Percentiles rank a stretch among this genome's conserved stretches.
Conservation (phyloP, 2,797 vertebrate genomes). For the Phyllotis vaccarum region DNA sequence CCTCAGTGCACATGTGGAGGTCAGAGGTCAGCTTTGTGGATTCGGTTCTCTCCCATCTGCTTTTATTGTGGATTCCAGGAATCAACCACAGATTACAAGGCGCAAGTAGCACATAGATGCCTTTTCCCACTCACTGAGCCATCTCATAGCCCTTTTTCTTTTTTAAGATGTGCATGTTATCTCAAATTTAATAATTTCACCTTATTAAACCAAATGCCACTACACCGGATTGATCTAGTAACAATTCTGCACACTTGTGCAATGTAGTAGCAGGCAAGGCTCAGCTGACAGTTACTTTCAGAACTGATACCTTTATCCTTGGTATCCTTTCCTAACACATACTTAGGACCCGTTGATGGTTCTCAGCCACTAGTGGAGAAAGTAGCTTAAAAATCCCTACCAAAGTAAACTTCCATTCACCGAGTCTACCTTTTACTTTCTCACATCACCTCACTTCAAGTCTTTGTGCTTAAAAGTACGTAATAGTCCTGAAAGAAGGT, state of each 20-base stretch:
- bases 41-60: not conserved
- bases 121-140: not conserved
- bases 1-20: not conserved
- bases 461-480: slow-evolving; percentile 50
- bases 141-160: too few species aligned
- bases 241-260: not conserved
- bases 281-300: not conserved
- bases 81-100: not conserved
- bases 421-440: slow-evolving; percentile 62
- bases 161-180: not conserved
- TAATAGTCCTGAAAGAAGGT: slow-evolving; percentile 56
- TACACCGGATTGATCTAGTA: slow-evolving; percentile 4
- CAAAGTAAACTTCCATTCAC: slow-evolving; percentile 57
- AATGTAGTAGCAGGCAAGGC: slow-evolving; percentile 14
- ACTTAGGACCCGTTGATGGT: not conserved
- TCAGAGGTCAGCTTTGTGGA: not conserved
- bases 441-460: slow-evolving; percentile 36
- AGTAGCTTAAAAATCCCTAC: slow-evolving; percentile 55
- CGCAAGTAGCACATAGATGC: too few species aligned
- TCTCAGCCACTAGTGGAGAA: slow-evolving; percentile 22
- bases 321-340: not conserved
- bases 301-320: not conserved
- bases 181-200: slow-evolving; percentile 46
- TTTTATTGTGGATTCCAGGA: not conserved
- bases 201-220: slow-evolving; percentile 40